A percentile compares a stretch with the other conserved stretches of the same genome.
phyloP scores from a whole-genome alignment of 2,113 vertebrate genomes.

The Cynocephalus volans region DNA sequence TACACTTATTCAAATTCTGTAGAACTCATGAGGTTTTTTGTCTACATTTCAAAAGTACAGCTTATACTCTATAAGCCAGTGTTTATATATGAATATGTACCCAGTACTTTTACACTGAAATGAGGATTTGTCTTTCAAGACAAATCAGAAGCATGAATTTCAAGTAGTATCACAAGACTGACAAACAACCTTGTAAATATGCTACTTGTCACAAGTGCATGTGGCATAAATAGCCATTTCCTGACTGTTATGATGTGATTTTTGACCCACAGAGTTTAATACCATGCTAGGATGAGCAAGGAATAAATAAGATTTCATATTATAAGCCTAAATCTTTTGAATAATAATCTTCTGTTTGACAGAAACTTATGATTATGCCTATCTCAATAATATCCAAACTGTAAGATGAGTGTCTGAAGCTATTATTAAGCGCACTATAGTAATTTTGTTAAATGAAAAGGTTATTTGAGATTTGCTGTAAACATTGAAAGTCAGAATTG shows the following conservation, averaged over 20 bases:
- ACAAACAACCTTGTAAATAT: constrained; percentile 45
- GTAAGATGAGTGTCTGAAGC: constrained; percentile 13
- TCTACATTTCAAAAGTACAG: constrained; percentile 29
- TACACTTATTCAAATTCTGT: constrained; percentile 1
- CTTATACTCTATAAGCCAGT: constrained; percentile 8
- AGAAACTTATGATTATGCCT: constrained; percentile 47
- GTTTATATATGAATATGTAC: neutral
- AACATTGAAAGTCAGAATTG: constrained; percentile 75
- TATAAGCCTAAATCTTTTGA: constrained; percentile 52
- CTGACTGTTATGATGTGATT: constrained; percentile 46
- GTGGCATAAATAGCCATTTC: constrained; percentile 41
- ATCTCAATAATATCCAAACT: constrained; percentile 50
- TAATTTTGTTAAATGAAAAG: constrained; percentile 25
- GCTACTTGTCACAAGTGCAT: constrained; percentile 31
- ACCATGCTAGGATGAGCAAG: constrained; percentile 48
- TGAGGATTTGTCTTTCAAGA: constrained; percentile 43
- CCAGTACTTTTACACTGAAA: neutral
- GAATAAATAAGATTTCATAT: constrained; percentile 64
- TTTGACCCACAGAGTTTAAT: constrained; percentile 72
- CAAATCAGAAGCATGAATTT: constrained; percentile 38
- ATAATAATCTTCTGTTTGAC: constrained; percentile 50
- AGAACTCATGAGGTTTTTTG: neutral
- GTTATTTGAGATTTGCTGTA: constrained; percentile 62
- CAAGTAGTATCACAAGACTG: neutral
- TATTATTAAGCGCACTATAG: constrained; percentile 35